phyloP scores from a whole-genome alignment of 2,113 vertebrate species.

The Chionis minor region DNA sequence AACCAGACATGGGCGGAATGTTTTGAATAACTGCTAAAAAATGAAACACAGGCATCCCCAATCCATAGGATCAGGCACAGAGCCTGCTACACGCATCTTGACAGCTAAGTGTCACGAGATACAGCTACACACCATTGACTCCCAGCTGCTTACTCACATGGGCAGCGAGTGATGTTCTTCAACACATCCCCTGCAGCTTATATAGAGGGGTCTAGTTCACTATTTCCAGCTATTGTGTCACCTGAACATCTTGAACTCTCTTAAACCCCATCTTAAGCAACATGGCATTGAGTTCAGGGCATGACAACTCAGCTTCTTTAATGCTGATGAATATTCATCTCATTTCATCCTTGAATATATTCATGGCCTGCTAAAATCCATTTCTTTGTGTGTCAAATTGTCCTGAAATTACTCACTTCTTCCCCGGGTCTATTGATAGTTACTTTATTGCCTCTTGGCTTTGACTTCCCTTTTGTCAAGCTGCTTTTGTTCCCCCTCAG shows the following conservation, averaged over 20 bases:
- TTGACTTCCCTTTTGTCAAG: not conserved
- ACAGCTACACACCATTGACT: not conserved
- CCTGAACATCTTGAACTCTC: not conserved
- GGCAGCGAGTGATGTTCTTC: not conserved
- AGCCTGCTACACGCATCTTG: not conserved
- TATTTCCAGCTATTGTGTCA: not conserved
- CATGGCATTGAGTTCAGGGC: not conserved
- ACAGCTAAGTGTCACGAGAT: not conserved
- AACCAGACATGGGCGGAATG: not conserved
- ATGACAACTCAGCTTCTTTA: not conserved
- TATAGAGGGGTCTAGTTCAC: not conserved
- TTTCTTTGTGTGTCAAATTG: not conserved
- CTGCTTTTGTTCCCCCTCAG: not conserved
- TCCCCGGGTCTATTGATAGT: not conserved
- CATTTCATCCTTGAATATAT: not conserved
- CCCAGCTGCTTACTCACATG: not conserved
- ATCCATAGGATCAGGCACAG: not conserved
- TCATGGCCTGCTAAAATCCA: not conserved
- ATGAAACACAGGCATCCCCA: not conserved
- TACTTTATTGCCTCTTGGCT: not conserved
- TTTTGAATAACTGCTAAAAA: not conserved
- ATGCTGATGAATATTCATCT: not conserved
- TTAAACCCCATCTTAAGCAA: not conserved
- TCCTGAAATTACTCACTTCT: not conserved
- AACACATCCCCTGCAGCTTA: not conserved